A percentile compares a stretch with the other conserved stretches of the same genome.
These are phyloP conservation scores for Eubasilissa splendida DNA, from an alignment of 2,888 invertebrate species.

Conservation along the genomic window DNA sequence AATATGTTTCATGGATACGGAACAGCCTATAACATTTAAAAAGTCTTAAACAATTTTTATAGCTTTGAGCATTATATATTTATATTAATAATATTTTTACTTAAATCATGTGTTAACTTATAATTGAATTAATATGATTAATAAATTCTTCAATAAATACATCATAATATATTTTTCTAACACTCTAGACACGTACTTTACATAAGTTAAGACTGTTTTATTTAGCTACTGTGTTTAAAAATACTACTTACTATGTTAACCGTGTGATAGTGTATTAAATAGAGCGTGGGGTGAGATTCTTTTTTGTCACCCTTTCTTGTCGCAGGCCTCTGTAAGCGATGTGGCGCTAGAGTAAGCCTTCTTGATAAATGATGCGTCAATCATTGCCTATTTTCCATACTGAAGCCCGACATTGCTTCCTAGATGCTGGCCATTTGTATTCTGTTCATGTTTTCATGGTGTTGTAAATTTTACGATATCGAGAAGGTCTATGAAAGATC, in stretches of 20 bases:
- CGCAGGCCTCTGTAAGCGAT: slow-evolving; percentile 13
- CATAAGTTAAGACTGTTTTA: not conserved
- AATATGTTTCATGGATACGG: too few relatives aligned
- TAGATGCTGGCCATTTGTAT: slow-evolving; percentile 45
- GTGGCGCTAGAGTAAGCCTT: slow-evolving; percentile 43
- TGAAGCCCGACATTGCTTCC: slow-evolving; percentile 36
- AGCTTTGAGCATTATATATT: too few relatives aligned
- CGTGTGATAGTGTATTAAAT: slow-evolving; percentile 1
- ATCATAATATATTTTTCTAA: too few relatives aligned
- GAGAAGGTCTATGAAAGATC: not conserved
- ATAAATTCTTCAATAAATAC: too few relatives aligned
- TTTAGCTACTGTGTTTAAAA: too few relatives aligned
- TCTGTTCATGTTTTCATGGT: slow-evolving; percentile 24
- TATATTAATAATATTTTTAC: too few relatives aligned
- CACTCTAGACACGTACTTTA: too few relatives aligned
- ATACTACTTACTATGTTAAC: too few relatives aligned
- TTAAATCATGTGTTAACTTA: too few relatives aligned
- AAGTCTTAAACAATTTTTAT: too few relatives aligned
- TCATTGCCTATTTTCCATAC: slow-evolving; percentile 55
- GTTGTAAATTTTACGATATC: slow-evolving; percentile 6
- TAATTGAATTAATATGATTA: too few relatives aligned
- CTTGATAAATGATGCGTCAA: slow-evolving; percentile 56
- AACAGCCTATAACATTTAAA: too few relatives aligned
- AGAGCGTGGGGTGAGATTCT: not conserved
- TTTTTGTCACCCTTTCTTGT: slow-evolving; percentile 12